These are phyloP conservation scores for Regulus satrapa DNA, from an alignment of 2,113 vertebrate species.

Conservation along the genomic window DNA sequence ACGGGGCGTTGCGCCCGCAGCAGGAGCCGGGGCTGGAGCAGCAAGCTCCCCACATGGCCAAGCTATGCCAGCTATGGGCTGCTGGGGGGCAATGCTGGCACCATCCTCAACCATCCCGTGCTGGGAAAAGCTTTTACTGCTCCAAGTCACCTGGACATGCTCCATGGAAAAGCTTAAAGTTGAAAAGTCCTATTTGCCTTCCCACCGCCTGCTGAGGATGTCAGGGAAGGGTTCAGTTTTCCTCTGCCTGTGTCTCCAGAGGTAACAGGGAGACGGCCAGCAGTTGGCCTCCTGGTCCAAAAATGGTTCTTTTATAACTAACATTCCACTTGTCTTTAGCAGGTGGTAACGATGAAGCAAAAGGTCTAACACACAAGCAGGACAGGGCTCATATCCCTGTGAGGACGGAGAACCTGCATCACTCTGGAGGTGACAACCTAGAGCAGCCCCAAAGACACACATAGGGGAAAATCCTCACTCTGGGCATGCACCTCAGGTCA, in stretches of 20 bases:
- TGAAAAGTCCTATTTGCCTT: not conserved
- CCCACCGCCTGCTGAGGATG: fast-evolving
- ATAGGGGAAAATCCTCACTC: not conserved
- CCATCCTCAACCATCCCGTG: not conserved
- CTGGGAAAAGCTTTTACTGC: not conserved
- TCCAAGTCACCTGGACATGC: not conserved
- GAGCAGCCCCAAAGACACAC: not conserved
- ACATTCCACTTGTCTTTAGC: not conserved
- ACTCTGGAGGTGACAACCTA: not conserved
- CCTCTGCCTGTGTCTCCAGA: fast-evolving
- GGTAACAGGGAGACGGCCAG: not conserved
- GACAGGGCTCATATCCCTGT: not conserved
- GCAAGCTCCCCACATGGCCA: not conserved
- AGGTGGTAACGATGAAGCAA: not conserved
- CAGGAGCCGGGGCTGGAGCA: not conserved
- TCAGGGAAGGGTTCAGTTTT: not conserved
- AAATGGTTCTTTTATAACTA: not conserved
- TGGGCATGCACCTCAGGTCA: not conserved
- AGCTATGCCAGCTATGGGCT: not conserved
- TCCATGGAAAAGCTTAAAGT: not conserved
- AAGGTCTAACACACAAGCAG: not conserved
- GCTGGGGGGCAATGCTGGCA: not conserved
- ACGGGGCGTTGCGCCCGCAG: fast-evolving
- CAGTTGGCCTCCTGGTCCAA: not conserved
- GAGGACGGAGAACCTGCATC: not conserved